Conservation (phyloP, 2,797 vertebrate genomes). For the Zalophus californianus region DNA sequence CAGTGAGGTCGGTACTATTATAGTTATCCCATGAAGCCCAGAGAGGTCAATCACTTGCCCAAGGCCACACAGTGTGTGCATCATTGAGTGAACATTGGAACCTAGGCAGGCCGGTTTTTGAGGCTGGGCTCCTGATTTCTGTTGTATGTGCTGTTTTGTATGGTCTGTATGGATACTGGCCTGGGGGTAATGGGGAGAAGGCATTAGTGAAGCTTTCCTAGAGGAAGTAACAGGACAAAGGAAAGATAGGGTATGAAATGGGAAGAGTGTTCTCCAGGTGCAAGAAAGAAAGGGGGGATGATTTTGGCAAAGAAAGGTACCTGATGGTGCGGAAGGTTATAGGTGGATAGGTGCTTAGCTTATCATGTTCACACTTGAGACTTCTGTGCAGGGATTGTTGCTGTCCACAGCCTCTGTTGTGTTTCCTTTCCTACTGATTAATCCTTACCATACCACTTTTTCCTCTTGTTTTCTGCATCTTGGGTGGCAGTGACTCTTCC, state of each 20-base stretch:
- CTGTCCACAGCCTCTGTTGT: fast-evolving
- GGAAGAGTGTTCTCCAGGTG: not conserved
- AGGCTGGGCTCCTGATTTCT: no score
- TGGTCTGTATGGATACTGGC: fast-evolving
- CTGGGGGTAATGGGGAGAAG: not conserved
- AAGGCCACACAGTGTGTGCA: not conserved
- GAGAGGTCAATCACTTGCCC: not conserved
- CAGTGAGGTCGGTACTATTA: not conserved
- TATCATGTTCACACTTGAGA: fast-evolving
- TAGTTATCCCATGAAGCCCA: not conserved
- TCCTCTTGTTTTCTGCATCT: not conserved
- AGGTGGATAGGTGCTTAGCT: fast-evolving
- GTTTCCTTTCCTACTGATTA: not conserved
- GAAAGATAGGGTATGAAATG: not conserved
- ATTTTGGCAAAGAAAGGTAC: not conserved
- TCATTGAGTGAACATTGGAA: not conserved
- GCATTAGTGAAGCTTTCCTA: not conserved
- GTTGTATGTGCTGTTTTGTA: fast-evolving
- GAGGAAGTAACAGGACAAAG: fast-evolving
- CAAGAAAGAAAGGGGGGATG: not conserved
- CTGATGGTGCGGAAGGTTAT: not conserved
- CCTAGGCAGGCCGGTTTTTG: not conserved
- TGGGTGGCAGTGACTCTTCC: not conserved
- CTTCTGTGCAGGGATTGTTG: fast-evolving
- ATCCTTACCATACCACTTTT: fast-evolving